A percentile compares a stretch with the other conserved stretches of the same genome.
Evolutionary conservation across 2,888 invertebrate species (phyloP).

Genomic region (Drosophila rellima): DNA sequence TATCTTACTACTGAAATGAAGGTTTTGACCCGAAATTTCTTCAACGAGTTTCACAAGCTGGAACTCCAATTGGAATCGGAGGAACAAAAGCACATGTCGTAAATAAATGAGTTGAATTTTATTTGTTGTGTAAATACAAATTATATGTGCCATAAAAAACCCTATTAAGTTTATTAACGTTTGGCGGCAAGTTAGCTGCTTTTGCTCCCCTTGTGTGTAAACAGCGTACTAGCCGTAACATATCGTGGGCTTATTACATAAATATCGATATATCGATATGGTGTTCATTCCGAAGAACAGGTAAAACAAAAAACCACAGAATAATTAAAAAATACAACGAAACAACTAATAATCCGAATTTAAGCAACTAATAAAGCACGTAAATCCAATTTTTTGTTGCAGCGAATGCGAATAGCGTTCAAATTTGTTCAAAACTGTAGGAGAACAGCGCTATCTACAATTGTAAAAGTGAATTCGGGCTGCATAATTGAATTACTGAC

Average conservation of each 20-base stretch:
- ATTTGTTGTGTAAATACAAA: conserved; percentile 41
- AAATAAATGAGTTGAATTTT: conserved; percentile 1
- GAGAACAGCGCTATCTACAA: neutral
- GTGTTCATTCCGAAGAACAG: conserved; percentile 30
- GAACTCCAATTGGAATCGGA: conserved; percentile 58
- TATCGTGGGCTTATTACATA: conserved; percentile 12
- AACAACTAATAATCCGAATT: conserved; percentile 27
- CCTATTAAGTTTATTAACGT: neutral
- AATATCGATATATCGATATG: conserved; percentile 41
- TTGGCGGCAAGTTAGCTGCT: neutral
- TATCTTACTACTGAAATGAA: conserved; percentile 86
- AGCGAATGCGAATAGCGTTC: conserved; percentile 10
- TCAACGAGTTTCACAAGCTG: conserved; percentile 48
- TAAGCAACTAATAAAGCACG: conserved; percentile 8
- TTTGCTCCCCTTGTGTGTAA: neutral
- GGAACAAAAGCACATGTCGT: conserved; percentile 39
- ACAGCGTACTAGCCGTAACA: conserved; percentile 9
- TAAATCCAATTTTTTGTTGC: conserved; percentile 5
- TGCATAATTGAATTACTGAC: conserved; percentile 57
- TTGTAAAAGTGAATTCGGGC: conserved; percentile 26
- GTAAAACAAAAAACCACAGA: conserved; percentile 45
- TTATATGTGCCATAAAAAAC: conserved; percentile 25
- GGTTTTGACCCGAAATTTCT: conserved; percentile 79
- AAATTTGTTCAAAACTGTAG: neutral
- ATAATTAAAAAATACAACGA: conserved; percentile 50